Base-by-base conservation (phyloP, 2,113 vertebrate species). In the Corythoichthys intestinalis region DNA sequence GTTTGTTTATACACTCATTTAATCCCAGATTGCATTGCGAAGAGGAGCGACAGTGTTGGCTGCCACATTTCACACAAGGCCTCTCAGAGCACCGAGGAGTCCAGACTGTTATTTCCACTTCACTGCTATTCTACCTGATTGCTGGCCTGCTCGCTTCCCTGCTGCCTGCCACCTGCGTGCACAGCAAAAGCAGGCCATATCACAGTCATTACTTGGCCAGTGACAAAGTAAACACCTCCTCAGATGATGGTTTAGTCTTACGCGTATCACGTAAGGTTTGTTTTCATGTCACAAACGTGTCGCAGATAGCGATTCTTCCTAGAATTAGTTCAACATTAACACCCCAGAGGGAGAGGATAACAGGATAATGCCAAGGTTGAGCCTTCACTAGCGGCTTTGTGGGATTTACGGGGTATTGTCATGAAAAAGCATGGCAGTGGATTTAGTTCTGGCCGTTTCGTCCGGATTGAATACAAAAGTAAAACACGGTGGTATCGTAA, bases 71-170 rank as follows among this genome's bases (percentile, higher is more conserved):
- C 74, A 83, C 63, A 61, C 71, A 77, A 78, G 76, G 80, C 69
- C 62, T 73, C 67, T 71, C 69, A 38, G 39, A 80, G 65, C 80
- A 73, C 67, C 57, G 63, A 79, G 66, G 69, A 76, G 77, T 66
- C 81, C 83, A 85, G 79, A 69, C 79, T 81, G 73, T 78, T 79
- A 80, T 88, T 87, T 89, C 83, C 82, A 86, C 71, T 82, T 85
- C 79, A 69, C 74, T 76, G 82, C 73, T 69, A 58, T 78, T 73
- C 71, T 83, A 81, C 82, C 76, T 74, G 80, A 69, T 86, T 75
- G 72, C 71, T 83, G 82, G 81, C 76, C 74, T 71, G 77, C 73
- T 78, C 56, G 77, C 48, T 50, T 79, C 62, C 69, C 77, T 77
- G 83, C 83, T 85, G 75, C 70, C 76, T 34, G 56, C 83, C 83